Base-by-base conservation (phyloP, 2,113 vertebrate species). In the Galbula dea region DNA sequence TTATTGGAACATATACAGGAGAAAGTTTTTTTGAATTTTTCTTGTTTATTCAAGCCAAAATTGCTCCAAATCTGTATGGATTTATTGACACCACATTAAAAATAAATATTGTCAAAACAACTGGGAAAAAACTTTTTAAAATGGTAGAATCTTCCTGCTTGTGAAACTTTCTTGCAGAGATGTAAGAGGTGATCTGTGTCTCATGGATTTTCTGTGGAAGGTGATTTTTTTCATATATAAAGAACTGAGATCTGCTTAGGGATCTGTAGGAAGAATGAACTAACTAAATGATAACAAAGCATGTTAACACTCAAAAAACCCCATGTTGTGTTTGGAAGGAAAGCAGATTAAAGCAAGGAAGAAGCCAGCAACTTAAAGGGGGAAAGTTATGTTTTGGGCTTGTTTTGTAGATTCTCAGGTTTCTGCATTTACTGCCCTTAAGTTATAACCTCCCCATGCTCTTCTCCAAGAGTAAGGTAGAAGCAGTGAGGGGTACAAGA, bases 1-100 rank as follows among this genome's bases (percentile, higher is more conserved):
- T 96, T 93, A 57, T 73, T 94, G 78, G 84, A 93, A 77, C 30
- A 59, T 80, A 16, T 55, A 71, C 48, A 83, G 26, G 41, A 79
- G 55, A 76, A 85, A 92, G 54, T 36, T 68, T 90, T 83, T 37
- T 75, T 11, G 83, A 46, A 5, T 19, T 65, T 58, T 92, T 82
- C 26, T 81, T 83, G 13, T 90, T 89, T 65, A 78, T 82, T 79
- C 62, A 79, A 89, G 78, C 10, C 27, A 83, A 12, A 6, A 29
- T 69, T 66, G 34, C 23, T 93, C 20, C 32, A 86, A 22, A 86
- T 83, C 36, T 68, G 20, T 84, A 69, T 58, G 32, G 18, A 66
- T 84, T 86, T 90, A 79, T 85, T 83, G 67, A 85, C 27, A 79
- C 4, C 11, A 26, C 10, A 41, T 86, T 82, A 87, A 89, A 92